phyloP scores from a whole-genome alignment of 2,113 vertebrate genomes.

The Elephas maximus region DNA sequence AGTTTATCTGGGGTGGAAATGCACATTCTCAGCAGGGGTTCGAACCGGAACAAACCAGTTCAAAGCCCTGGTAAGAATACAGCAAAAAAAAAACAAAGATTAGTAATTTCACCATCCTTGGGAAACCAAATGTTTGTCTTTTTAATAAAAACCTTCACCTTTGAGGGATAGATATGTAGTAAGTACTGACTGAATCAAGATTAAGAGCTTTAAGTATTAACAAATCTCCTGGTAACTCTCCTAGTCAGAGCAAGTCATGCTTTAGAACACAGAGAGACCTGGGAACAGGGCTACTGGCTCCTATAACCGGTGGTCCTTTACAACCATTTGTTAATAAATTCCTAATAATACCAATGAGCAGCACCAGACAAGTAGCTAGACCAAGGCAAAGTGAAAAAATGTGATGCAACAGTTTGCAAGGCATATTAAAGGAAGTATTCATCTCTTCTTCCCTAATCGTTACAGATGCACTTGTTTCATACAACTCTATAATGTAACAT shows the following conservation, averaged over 20 bases:
- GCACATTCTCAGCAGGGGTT: too few relatives aligned
- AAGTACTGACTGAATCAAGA: slow-evolving; percentile 57
- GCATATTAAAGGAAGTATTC: not conserved
- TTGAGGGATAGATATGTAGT: not conserved
- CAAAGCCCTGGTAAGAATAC: too few relatives aligned
- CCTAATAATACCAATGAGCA: slow-evolving; percentile 25
- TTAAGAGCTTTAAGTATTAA: slow-evolving; percentile 62
- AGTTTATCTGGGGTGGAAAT: too few relatives aligned
- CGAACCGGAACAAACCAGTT: too few relatives aligned
- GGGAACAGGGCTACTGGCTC: not conserved
- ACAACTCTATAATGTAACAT: not conserved
- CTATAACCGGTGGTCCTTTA: slow-evolving; percentile 21
- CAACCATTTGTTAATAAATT: slow-evolving; percentile 52
- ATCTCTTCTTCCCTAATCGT: slow-evolving; percentile 2
- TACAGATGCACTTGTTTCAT: not conserved
- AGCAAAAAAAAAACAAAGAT: slow-evolving; percentile 40
- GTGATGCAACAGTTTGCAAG: not conserved
- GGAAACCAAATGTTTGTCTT: slow-evolving; percentile 21
- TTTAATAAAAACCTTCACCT: slow-evolving; percentile 36
- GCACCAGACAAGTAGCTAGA: not conserved
- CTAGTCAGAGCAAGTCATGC: not conserved
- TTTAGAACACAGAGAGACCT: slow-evolving; percentile 45
- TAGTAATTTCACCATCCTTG: slow-evolving; percentile 8
- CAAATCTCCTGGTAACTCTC: slow-evolving; percentile 39
- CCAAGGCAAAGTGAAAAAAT: slow-evolving; percentile 30